Evolutionary conservation across 2,888 invertebrate species (phyloP).

Genomic region (Epinotia ramella): DNA sequence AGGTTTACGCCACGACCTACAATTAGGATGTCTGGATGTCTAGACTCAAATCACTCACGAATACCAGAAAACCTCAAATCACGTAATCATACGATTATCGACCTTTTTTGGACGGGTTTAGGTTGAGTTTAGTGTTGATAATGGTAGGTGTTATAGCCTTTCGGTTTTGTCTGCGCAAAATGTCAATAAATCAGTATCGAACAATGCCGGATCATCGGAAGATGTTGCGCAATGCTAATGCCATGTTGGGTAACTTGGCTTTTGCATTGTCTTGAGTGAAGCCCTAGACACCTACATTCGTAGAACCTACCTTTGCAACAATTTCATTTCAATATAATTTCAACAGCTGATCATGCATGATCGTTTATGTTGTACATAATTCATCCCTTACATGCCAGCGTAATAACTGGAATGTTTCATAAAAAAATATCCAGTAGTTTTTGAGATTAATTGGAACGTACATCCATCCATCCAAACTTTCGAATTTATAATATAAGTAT

Average conservation of each 20-base stretch:
- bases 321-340: not conserved
- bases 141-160: not conserved
- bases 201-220: slow-evolving; percentile 42
- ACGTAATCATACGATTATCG: not conserved
- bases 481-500: no score
- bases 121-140: not conserved
- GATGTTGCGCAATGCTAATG: slow-evolving; percentile 29
- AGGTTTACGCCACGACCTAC: slow-evolving; percentile 37
- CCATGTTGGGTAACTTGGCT: slow-evolving; percentile 34
- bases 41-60: slow-evolving; percentile 30
- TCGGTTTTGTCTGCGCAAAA: slow-evolving; percentile 4
- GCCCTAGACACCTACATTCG: slow-evolving; percentile 15
- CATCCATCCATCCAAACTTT: no score
- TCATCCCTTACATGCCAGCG: no score
- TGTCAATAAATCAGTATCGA: slow-evolving; percentile 44
- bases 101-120: not conserved
- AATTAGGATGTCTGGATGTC: slow-evolving; percentile 44
- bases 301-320: not conserved
- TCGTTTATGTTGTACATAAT: no score
- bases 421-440: no score
- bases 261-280: slow-evolving; percentile 27
- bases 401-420: no score
- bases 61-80: slow-evolving; percentile 17
- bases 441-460: no score
- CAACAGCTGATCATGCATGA: no score